A percentile compares a stretch with the other conserved stretches of the same genome.
phyloP scores from a whole-genome alignment of 2,888 invertebrate genomes.

The Gortyna flavago region DNA sequence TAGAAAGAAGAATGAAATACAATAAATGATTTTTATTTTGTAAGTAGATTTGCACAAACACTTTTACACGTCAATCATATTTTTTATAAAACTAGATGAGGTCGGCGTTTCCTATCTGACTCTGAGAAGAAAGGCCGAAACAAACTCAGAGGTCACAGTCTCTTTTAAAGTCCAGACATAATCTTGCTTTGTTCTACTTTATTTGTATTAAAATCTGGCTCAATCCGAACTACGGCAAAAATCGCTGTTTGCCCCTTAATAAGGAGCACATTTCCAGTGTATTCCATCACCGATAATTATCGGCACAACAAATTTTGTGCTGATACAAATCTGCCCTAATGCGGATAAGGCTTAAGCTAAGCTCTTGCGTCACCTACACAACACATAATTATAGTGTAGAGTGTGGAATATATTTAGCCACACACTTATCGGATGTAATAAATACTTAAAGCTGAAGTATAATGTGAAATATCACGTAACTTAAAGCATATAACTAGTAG shows the following conservation, averaged over 20 bases:
- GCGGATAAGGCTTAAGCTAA: slow-evolving; percentile 29
- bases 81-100: too few species aligned
- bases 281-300: neutral
- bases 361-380: slow-evolving; percentile 13
- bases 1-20: neutral
- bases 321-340: slow-evolving; percentile 39
- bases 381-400: neutral
- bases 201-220: too few species aligned
- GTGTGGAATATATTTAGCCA: slow-evolving; percentile 6
- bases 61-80: too few species aligned
- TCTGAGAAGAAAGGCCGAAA: too few species aligned
- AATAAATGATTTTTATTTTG: too few species aligned
- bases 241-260: too few species aligned
- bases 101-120: too few species aligned
- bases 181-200: too few species aligned
- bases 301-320: slow-evolving; percentile 7
- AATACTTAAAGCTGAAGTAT: slow-evolving; percentile 8
- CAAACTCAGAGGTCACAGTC: too few species aligned
- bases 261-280: neutral
- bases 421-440: slow-evolving; percentile 20
- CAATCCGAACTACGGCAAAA: too few species aligned
- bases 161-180: too few species aligned
- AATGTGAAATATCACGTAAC: slow-evolving; percentile 35
- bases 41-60: too few species aligned
- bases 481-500: slow-evolving; percentile 10